A percentile compares a stretch with the other conserved stretches of the same genome.
These are phyloP conservation scores for Erebia epiphron DNA, from an alignment of 2,888 invertebrate species.

Conservation along the genomic window DNA sequence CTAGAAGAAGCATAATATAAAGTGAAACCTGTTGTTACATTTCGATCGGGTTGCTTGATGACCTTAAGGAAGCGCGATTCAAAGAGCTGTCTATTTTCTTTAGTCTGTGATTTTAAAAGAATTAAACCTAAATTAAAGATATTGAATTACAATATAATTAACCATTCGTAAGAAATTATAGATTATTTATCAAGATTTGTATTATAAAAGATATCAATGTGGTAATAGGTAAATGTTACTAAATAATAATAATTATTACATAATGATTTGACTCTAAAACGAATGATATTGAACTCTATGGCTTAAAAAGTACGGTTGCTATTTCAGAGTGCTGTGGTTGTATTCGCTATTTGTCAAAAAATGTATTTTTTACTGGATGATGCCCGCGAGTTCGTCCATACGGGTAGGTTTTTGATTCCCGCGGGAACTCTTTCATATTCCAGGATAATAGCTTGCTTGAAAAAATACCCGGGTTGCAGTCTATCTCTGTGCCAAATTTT, in stretches of 20 bases:
- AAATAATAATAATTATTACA: neutral
- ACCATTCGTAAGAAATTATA: constrained; percentile 4
- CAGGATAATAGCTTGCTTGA: no score
- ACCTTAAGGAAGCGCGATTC: neutral
- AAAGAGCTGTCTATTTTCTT: neutral
- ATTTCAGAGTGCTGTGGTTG: constrained; percentile 16
- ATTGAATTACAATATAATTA: neutral
- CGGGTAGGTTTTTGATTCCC: no score
- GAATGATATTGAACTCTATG: constrained; percentile 7
- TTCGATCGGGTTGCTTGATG: no score
- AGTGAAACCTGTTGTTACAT: no score
- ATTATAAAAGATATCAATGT: constrained; percentile 29
- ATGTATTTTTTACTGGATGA: constrained; percentile 13
- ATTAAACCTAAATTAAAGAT: neutral
- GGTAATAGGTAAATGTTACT: constrained; percentile 1
- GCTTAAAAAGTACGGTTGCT: constrained; percentile 5
- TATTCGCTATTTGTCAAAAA: constrained; percentile 16
- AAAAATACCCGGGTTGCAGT: no score
- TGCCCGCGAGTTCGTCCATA: no score
- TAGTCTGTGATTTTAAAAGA: neutral
- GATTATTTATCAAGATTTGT: constrained; percentile 16
- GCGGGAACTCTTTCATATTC: no score
- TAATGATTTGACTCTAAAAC: constrained; percentile 9
- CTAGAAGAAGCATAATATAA: no score
- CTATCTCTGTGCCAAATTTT: no score